phyloP scores from a whole-genome alignment of 2,888 invertebrate genomes.

The Apotomis turbidana region DNA sequence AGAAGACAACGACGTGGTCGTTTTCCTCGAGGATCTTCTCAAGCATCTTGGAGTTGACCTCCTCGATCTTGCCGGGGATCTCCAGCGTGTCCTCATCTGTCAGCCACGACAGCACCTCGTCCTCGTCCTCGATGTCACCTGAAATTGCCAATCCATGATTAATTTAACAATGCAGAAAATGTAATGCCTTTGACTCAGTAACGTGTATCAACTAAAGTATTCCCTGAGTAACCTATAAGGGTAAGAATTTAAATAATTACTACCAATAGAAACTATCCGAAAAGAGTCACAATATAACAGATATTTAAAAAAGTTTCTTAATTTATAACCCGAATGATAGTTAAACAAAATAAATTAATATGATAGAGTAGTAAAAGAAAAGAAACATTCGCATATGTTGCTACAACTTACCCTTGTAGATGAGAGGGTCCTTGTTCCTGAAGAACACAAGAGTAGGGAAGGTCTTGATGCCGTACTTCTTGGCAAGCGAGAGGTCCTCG shows the following conservation, averaged over 20 bases:
- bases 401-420: slow-evolving; percentile 85
- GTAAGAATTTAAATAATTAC: too few relatives aligned
- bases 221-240: too few relatives aligned
- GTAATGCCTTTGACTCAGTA: too few relatives aligned
- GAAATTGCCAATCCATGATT: slow-evolving; percentile 40
- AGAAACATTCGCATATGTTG: background rate
- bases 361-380: too few relatives aligned
- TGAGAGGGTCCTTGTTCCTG: slow-evolving; percentile 94
- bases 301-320: too few relatives aligned
- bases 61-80: slow-evolving; percentile 96
- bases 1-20: slow-evolving; percentile 95
- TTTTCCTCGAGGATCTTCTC: slow-evolving; percentile 95
- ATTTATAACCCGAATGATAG: too few relatives aligned
- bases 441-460: slow-evolving; percentile 95
- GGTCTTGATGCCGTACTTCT: slow-evolving; percentile 92
- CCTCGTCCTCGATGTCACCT: slow-evolving; percentile 95
- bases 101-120: slow-evolving; percentile 95
- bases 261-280: too few relatives aligned
- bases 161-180: too few relatives aligned
- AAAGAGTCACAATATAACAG: too few relatives aligned
- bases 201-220: too few relatives aligned
- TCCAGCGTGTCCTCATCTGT: slow-evolving; percentile 95
- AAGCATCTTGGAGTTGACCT: slow-evolving; percentile 95
- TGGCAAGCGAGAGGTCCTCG: slow-evolving; percentile 91
- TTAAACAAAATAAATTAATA: too few relatives aligned